Evolutionary conservation across 2,113 vertebrate species (phyloP).

Genomic region (Illadopsis cleaveri): DNA sequence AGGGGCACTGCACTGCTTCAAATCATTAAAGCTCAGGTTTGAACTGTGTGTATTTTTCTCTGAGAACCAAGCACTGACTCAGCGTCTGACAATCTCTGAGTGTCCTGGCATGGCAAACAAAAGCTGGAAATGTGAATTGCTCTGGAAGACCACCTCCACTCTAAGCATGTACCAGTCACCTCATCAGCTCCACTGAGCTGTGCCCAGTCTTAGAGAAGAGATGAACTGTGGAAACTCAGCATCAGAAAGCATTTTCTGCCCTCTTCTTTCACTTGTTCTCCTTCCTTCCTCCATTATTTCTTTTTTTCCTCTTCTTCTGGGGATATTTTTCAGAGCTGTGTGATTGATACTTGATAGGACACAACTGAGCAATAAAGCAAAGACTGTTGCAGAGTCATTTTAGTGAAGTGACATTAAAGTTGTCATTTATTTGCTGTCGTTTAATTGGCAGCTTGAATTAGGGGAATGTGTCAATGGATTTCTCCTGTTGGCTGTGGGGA

Average conservation of each 20-base stretch:
- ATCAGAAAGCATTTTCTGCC: not conserved
- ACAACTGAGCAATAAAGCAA: not conserved
- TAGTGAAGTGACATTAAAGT: not conserved
- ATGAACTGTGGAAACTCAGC: fast-evolving
- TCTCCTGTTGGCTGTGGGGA: not conserved
- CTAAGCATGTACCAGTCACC: not conserved
- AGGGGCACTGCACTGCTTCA: not conserved
- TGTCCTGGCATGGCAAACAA: not conserved
- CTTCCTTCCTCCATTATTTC: not conserved
- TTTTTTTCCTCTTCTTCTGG: not conserved
- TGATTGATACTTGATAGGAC: not conserved
- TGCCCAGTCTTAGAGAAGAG: not conserved
- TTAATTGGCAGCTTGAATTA: constrained; percentile 3
- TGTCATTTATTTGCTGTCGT: constrained; percentile 21
- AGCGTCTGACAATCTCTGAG: not conserved
- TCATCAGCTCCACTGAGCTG: not conserved
- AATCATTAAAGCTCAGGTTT: not conserved
- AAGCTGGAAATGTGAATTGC: not conserved
- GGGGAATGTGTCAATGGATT: not conserved
- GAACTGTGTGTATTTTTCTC: not conserved
- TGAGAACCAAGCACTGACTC: not conserved
- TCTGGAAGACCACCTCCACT: not conserved
- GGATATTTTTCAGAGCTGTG: not conserved
- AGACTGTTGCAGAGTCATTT: not conserved
- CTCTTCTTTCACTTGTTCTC: not conserved